Evolutionary conservation across 2,888 invertebrate species (phyloP).

Genomic region (Vanessa cardui): DNA sequence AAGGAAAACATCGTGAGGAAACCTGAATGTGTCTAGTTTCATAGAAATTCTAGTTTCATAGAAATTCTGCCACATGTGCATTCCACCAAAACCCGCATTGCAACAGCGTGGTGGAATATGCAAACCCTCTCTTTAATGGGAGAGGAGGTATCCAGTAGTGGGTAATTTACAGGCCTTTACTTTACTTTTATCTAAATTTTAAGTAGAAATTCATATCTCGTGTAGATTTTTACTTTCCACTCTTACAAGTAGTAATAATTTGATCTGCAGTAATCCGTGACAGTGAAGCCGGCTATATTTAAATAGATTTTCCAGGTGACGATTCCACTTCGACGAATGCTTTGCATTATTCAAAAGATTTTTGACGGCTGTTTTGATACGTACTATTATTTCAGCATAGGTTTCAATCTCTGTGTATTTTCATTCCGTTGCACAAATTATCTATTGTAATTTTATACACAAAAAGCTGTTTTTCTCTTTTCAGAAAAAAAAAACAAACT

Average conservation of each 20-base stretch:
- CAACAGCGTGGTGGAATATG: too few species aligned
- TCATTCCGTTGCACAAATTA: conserved; percentile 34
- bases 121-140: too few species aligned
- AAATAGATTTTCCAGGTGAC: conserved; percentile 50
- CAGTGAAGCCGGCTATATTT: conserved; percentile 48
- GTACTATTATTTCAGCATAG: conserved; percentile 38
- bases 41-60: too few species aligned
- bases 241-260: conserved; percentile 23
- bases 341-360: conserved; percentile 53
- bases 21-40: too few species aligned
- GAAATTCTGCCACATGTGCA: too few species aligned
- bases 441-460: conserved; percentile 14
- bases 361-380: conserved; percentile 46
- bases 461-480: conserved; percentile 2
- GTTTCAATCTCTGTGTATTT: conserved; percentile 35
- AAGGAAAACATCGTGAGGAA: too few species aligned
- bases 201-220: too few species aligned
- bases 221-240: neutral
- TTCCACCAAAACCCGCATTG: too few species aligned
- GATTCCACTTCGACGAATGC: conserved; percentile 47
- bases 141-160: too few species aligned
- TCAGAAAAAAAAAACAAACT: neutral
- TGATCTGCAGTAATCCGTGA: conserved; percentile 43
- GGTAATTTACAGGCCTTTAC: too few species aligned
- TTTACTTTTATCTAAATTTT: too few species aligned